Evolutionary conservation across 1,140 invertebrate species (phyloP), one percentile per base, ranked within the genome.

Genomic region (Drosophila sucinea): DNA sequence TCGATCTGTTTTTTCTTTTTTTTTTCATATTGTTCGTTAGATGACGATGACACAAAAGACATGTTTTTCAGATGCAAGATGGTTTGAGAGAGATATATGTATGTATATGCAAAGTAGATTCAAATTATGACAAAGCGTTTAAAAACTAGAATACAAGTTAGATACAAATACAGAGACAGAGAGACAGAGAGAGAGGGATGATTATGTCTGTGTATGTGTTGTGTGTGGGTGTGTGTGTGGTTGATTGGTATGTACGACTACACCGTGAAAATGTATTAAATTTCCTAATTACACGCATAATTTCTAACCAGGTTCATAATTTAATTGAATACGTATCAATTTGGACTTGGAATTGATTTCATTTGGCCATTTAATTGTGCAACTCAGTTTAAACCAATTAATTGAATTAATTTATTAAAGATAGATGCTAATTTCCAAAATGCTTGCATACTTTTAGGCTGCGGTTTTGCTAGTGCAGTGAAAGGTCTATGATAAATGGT

Each of bases 151-250:
- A 11, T 73, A 51, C 51, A 29, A 61, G 41, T 75, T 41, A 54
- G 58, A 44, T 69, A 77, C 66, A 76, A 57, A 56, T 51, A 55
- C 8, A 75, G 73, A 75, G 72, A 57, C 40, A 75, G 40, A 75
- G 64, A 74, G 66, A 74, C 54, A 77, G 73, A 81, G 73, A 77
- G 74, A 68, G 55, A 68, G 55, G 64, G 76, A 78, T 78, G 75
- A 51, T 27, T 51, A 51, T 51, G 44, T 51, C 44, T 51, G 44
- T 51, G 23, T 51, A 4, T 2, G 23, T 51, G 44, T 27, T 38
- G 35, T 47, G 44, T 25, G 44, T 47, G 3, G 23, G 25, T 8
- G 11, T 10, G 27, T 51, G 44, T 51, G 7, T 47, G 44, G 17
- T 17, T 27, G 44, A 27, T 27, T 7, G 27, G 25, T 27, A 1